Base-by-base conservation (phyloP, 2,888 invertebrate species). In the Cephus sareptanus region DNA sequence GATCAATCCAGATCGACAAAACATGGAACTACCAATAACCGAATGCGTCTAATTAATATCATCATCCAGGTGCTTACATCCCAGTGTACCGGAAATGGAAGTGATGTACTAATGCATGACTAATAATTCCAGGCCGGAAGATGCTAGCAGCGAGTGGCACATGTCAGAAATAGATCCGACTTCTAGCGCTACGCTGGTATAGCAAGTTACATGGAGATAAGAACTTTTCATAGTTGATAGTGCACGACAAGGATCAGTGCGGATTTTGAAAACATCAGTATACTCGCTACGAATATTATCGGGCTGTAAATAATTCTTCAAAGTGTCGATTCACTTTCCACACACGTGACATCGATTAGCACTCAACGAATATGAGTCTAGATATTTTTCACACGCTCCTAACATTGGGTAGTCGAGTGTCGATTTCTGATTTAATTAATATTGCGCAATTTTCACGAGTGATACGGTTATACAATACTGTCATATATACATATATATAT, bases 131-230 rank as follows among this genome's bases (percentile, higher is more conserved):
- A 78, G 78, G 56, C n/a, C 73, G 23, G 76, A 78, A 34, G 78
- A 78, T 37, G 30, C 34, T 33, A 33, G 78, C 34, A 75, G 68
- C n/a, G 78, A 78, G 33, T 78, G 78, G 78, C 37, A 78, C 69
- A 40, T 71, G 12, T 78, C 78, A 13, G 78, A 78, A 56, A 78
- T 73, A 75, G 78, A 78, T 69, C 70, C 76, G 15, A 73, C 78
- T 11, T 75, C 78, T 3, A 78, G 78, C 69, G 76, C 78, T 31
- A 78, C 78, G 73, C 76, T 78, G 30, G 78, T 78, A 73, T 78
- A 33, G 73, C 40, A 69, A 1, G 4, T 31, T 11, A 34, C 13
- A 31, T 15, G 71, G 15, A 71, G 31, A 71, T 34, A 34, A 34
- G 71, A 31, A 56, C 23, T 23, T 56, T 56, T 23, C 56, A 6